Percentiles rank a stretch among this genome's conserved stretches.
phyloP scores from a whole-genome alignment of 2,113 vertebrate species.

The Prochilodus magdalenae region DNA sequence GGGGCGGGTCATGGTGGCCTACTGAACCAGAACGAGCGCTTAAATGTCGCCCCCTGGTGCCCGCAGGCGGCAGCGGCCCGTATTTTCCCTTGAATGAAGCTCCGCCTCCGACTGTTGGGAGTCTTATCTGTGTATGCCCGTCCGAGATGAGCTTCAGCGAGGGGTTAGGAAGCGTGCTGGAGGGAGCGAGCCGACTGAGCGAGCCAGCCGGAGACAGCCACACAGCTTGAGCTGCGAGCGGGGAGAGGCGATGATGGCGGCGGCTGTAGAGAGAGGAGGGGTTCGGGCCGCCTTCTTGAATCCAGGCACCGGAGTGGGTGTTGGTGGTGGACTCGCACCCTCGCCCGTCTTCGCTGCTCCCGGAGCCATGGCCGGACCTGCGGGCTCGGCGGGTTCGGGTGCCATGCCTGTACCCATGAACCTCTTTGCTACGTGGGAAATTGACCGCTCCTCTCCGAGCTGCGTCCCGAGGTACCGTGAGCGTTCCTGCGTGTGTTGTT shows the following conservation, averaged over 20 bases:
- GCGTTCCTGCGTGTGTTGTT: background rate
- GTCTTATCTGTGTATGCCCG: constrained; percentile 32
- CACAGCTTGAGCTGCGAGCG: constrained; percentile 51
- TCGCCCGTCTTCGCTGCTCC: constrained; percentile 49
- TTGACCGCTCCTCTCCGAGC: constrained; percentile 76
- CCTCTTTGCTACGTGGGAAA: constrained; percentile 76
- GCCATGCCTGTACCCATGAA: constrained; percentile 74
- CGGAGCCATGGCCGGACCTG: constrained; percentile 52
- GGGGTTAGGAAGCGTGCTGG: constrained; percentile 24
- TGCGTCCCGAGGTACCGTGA: constrained; percentile 73
- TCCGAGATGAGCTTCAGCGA: constrained; percentile 38
- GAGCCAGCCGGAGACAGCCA: constrained; percentile 38
- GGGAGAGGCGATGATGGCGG: constrained; percentile 66
- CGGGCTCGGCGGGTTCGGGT: constrained; percentile 51
- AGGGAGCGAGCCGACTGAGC: constrained; percentile 7
- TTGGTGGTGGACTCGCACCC: constrained; percentile 50
- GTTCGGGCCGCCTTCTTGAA: constrained; percentile 59
- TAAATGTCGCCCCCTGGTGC: constrained; percentile 29
- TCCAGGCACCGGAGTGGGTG: constrained; percentile 57
- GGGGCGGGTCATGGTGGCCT: background rate
- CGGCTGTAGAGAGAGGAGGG: constrained; percentile 68
- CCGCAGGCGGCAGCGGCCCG: background rate
- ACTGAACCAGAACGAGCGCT: background rate
- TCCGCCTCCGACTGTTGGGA: constrained; percentile 47
- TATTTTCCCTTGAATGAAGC: constrained; percentile 38